phyloP scores from a whole-genome alignment of 2,797 vertebrate species.

The Salarias fasciatus region DNA sequence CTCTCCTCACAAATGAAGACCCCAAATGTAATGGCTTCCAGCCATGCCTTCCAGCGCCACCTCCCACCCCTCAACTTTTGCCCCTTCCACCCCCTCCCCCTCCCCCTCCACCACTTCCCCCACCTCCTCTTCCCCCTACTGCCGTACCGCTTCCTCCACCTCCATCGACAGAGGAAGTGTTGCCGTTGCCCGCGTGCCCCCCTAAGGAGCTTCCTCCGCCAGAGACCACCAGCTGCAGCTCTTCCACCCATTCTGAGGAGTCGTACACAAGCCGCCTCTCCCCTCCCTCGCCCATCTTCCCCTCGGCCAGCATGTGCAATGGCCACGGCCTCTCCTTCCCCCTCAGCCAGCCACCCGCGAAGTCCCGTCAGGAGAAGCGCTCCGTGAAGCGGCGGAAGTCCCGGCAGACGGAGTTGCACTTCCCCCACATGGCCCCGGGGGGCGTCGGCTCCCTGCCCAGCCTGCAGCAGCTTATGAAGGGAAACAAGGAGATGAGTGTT shows the following conservation, averaged over 20 bases:
- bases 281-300: conserved; percentile 79
- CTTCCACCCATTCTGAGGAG: conserved; percentile 92
- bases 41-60: conserved; percentile 80
- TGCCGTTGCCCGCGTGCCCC: conserved; percentile 81
- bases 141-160: conserved; percentile 60
- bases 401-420: conserved; percentile 82
- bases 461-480: conserved; percentile 95
- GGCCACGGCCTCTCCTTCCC: conserved; percentile 78
- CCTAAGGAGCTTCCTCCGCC: conserved; percentile 87
- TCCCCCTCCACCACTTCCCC: conserved; percentile 14
- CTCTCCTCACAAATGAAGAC: conserved; percentile 82
- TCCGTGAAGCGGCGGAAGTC: conserved; percentile 89
- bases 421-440: conserved; percentile 70
- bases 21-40: conserved; percentile 86
- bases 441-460: conserved; percentile 86
- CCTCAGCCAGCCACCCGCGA: conserved; percentile 82
- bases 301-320: conserved; percentile 85
- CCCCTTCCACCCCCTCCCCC: conserved; percentile 75
- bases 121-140: conserved; percentile 70
- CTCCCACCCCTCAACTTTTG: conserved; percentile 68
- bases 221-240: conserved; percentile 91
- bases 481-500: conserved; percentile 92
- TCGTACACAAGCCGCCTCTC: conserved; percentile 88
- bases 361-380: conserved; percentile 91
- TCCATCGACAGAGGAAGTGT: conserved; percentile 49